Base-by-base conservation (phyloP, 2,797 vertebrate genomes). In the Myiotriccus ornatus region DNA sequence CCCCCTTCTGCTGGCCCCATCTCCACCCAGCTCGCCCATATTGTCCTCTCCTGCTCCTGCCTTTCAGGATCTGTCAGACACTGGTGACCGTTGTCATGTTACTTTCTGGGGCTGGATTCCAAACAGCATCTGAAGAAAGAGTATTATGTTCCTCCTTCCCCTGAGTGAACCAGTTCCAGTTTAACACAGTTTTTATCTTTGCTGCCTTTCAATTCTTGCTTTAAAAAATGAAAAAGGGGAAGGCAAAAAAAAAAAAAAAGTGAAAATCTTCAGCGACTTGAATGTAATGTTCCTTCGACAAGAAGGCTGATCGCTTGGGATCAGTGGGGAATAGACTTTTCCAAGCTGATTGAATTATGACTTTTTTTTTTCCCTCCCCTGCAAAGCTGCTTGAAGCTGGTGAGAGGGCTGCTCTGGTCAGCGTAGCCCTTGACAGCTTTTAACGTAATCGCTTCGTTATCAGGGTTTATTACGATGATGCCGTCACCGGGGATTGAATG, bases 301-400 rank as follows among this genome's bases (percentile, higher is more conserved):
- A 41, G 85, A 92, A 79, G 92, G 94, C 91, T 62, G 89, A 88
- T 94, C 83, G 4, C 93, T 84, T 2, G 19, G 80, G 90, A 93
- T 94, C 95, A 93, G 90, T 44, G 63, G 80, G 80, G 94, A 94
- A 74, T 70, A 94, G 93, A 74, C 81, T 94, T 78, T 70, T 90
- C 87, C 95, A 79, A n/a, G 88, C 91, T 96, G 93, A 96, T 93
- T 92, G 85, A 95, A 94, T 96, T 95, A 91, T 30, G 65, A 69
- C 34, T 77, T 68, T 46, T 95, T 53, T 52, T 60, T 39, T 39
- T 57, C 50, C 59, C 67, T 94, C 62, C 87, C 82, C 68, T 73
- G 91, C 76, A 96, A 95, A 96, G 93, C 94, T 91, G 79, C 96
- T 96, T 83, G 92, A 89, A 87, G 92, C 93, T 91, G 90, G 73